These are phyloP conservation scores for Chaetogeoica ovagalla DNA, from an alignment of 2,888 invertebrate species.

Conservation along the genomic window DNA sequence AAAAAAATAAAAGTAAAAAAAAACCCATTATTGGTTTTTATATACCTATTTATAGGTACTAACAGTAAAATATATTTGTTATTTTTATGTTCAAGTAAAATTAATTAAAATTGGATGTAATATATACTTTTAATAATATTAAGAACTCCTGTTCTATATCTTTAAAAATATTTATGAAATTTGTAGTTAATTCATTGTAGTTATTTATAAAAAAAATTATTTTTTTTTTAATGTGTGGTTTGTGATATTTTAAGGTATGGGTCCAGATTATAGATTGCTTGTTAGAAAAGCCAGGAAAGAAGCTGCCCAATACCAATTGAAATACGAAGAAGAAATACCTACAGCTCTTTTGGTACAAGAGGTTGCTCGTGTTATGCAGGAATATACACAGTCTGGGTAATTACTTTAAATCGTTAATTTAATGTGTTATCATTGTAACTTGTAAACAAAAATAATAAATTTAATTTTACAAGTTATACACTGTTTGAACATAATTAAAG, in stretches of 20 bases:
- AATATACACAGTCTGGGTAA: constrained; percentile 97
- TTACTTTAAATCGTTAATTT: constrained; percentile 50
- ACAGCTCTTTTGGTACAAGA: constrained; percentile 94
- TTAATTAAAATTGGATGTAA: too few species aligned
- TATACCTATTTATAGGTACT: neutral
- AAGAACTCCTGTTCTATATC: too few species aligned
- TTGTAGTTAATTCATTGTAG: too few species aligned
- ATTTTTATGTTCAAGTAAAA: too few species aligned
- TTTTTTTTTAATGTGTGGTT: neutral
- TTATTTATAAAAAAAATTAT: neutral
- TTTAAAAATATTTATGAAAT: too few species aligned
- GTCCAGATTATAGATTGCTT: constrained; percentile 85
- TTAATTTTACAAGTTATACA: neutral
- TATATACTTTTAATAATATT: too few species aligned
- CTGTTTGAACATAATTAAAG: neutral
- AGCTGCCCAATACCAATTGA: constrained; percentile 89
- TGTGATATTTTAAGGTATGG: constrained; percentile 69
- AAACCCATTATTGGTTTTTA: neutral
- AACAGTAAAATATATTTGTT: too few species aligned
- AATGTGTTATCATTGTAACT: too few species aligned
- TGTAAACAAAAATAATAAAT: too few species aligned
- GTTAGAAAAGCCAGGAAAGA: constrained; percentile 91
- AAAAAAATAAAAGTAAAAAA: neutral
- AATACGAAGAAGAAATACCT: constrained; percentile 93
- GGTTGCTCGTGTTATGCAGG: constrained; percentile 98